phyloP scores from a whole-genome alignment of 2,113 vertebrate genomes.

The Xyrauchen texanus region DNA sequence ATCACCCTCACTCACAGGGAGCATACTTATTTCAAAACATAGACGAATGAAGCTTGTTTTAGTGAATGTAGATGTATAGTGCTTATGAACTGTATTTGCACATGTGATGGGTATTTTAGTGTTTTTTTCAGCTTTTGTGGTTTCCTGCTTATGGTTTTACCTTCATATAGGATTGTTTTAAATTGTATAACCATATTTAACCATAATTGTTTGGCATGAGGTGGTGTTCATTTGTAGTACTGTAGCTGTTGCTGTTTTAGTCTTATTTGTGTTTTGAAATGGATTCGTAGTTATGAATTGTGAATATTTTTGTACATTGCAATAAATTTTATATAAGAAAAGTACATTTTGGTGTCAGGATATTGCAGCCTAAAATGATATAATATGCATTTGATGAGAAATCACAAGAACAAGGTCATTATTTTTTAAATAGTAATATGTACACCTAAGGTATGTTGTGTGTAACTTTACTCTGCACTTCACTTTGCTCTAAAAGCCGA shows the following conservation, averaged over 20 bases:
- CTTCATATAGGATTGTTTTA: background rate
- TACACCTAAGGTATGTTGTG: no score
- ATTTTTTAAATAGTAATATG: no score
- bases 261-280: slow-evolving; percentile 16
- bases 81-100: background rate
- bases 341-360: background rate
- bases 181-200: background rate
- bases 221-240: background rate
- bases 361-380: no score
- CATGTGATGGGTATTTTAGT: background rate
- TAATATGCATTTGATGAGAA: no score
- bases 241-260: slow-evolving; percentile 3
- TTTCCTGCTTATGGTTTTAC: background rate
- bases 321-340: slow-evolving; percentile 53
- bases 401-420: no score
- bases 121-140: background rate
- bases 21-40: background rate
- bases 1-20: background rate
- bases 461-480: no score
- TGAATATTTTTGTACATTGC: slow-evolving; percentile 55
- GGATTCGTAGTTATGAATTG: slow-evolving; percentile 39
- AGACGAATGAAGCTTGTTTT: background rate
- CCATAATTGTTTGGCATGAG: background rate
- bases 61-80: background rate
- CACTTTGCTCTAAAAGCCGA: no score